Evolutionary conservation across 2,888 invertebrate species (phyloP).

Genomic region (Pilophorus perplexus): DNA sequence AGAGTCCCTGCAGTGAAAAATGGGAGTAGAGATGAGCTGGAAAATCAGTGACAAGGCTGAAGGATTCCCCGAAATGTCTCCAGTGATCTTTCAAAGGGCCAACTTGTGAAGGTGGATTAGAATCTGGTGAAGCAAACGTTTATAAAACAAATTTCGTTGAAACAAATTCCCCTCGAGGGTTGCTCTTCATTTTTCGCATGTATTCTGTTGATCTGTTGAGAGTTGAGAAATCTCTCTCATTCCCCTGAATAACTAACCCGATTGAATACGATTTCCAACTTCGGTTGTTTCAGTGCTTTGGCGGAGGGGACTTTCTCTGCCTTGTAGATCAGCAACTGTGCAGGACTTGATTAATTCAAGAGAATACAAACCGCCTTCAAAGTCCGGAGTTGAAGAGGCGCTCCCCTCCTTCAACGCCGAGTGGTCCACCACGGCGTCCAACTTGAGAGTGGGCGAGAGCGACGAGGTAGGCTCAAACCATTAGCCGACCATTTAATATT

Average conservation of each 20-base stretch:
- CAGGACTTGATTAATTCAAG: constrained; percentile 25
- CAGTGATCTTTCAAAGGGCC: no score
- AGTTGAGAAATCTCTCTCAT: no score
- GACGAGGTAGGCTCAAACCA: constrained; percentile 39
- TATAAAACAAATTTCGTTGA: no score
- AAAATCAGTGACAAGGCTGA: no score
- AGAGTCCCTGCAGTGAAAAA: not conserved
- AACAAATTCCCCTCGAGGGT: no score
- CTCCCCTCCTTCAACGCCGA: not conserved
- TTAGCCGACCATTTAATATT: constrained; percentile 46
- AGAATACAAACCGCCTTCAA: not conserved
- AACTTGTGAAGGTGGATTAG: no score
- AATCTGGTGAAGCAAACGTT: no score
- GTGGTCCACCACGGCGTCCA: not conserved
- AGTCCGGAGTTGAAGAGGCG: constrained; percentile 17
- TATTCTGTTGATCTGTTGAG: no score
- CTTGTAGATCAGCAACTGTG: constrained; percentile 15
- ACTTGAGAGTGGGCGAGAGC: no score
- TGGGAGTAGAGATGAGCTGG: not conserved
- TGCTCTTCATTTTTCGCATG: no score
- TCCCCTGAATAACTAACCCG: no score
- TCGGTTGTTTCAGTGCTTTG: constrained; percentile 18
- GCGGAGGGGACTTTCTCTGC: not conserved
- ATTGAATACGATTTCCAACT: constrained; percentile 31
- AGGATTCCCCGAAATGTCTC: no score